Percentiles rank a stretch among this genome's conserved stretches.
Conservation (phyloP, 1,140 invertebrate genomes). For the Micrasema minimum region DNA sequence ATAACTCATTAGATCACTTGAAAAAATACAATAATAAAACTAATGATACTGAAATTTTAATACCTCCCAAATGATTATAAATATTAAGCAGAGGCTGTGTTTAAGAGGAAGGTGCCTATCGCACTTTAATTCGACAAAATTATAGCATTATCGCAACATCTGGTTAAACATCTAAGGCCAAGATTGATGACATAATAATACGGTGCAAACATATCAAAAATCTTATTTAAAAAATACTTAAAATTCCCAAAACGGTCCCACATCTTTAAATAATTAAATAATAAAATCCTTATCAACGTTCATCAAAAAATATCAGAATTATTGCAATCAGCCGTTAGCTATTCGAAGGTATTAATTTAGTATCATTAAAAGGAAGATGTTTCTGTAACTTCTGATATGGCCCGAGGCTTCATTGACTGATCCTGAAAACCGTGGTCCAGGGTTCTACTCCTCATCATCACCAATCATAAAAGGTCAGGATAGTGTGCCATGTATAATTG, state of each 20-base stretch:
- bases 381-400: conserved; percentile 50
- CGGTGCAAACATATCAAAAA: too few relatives aligned
- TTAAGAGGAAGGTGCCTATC: too few relatives aligned
- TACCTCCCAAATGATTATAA: too few relatives aligned
- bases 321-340: conserved; percentile 54
- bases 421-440: conserved; percentile 4
- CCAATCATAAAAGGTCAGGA: conserved; percentile 44
- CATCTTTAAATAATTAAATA: conserved; percentile 4
- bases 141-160: too few relatives aligned
- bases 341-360: conserved; percentile 44
- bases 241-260: neutral
- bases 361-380: conserved; percentile 48
- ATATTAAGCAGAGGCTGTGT: too few relatives aligned
- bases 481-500: conserved; percentile 49
- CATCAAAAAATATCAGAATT: conserved; percentile 19
- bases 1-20: too few relatives aligned
- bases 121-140: too few relatives aligned
- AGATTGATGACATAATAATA: too few relatives aligned
- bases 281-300: conserved; percentile 7
- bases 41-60: too few relatives aligned
- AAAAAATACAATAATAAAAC: too few relatives aligned
- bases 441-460: conserved; percentile 33
- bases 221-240: too few relatives aligned
- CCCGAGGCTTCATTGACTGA: conserved; percentile 42
- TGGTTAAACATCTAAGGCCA: too few relatives aligned